Base-by-base conservation (phyloP, 2,797 vertebrate species). In the Halcyon leucocephala region DNA sequence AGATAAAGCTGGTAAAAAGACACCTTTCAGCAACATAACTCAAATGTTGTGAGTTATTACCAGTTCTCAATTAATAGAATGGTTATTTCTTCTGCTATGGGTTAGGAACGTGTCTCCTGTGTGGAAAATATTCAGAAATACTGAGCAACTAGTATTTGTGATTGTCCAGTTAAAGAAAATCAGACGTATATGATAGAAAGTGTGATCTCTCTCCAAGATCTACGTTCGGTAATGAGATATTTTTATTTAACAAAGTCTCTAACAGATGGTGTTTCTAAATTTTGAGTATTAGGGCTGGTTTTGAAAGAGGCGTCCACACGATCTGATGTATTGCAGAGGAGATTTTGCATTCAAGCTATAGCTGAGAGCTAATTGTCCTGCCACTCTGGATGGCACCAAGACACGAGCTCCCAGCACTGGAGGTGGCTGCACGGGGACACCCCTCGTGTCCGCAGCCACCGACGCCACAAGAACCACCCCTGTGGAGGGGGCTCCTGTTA, bases 11-110 rank as follows among this genome's bases (percentile, higher is more conserved):
- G 74, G 73, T 87, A 86, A 78, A 96, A 97, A 96, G 95, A 93
- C 74, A 96, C 80, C 70, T 92, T 95, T 93, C 83, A 92, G 93
- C 96, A 95, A 64, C 73, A 72, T 86, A 89, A 93, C 93, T 97
- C 83, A 97, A 85, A 92, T 80, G 85, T 64, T 95, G 95, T 79
- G 93, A 97, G 95, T 91, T 96, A 93, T 96, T 96, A 91, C 83
- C 85, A 61, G 94, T 16, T 70, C 22, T 77, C 92, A 85, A 96
- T 93, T 74, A 94, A 97, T 77, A 31, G 33, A 41, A 46, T 79
- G 71, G 61, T 95, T 95, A 41, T 84, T 95, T 89, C 42, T 74
- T 90, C 95, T 88, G 28, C 35, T 86, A 76, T 46, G 86, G 81
- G 90, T 97, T 71, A 41, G 51, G 22, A 95, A 77, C 13, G 4